Evolutionary conservation across 2,888 invertebrate species (phyloP), one percentile per base, ranked within the genome.

Genomic region (Cremastinae sp.): DNA sequence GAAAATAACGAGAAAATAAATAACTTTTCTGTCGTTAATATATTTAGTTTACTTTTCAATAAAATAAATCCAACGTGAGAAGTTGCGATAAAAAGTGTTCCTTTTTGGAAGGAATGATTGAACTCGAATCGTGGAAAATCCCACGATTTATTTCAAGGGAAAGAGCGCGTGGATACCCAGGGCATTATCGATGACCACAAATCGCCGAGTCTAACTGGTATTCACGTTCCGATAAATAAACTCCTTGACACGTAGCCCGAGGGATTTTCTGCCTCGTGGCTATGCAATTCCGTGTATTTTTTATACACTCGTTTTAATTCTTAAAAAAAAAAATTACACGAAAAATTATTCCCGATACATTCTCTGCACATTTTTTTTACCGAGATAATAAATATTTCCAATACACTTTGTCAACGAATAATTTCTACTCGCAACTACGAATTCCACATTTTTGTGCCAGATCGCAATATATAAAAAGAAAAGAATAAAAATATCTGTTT

Each of bases 171-270:
- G 53, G 39, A 71, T 18, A 71, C 35, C 16, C 39, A 37, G 22
- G 62, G 37, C 45, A 55, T 64, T 58, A 35, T 20, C 22, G 43
- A 65, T 55, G 14, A 49, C 35, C 49, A 69, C 74, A 69, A 74
- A 74, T 74, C 58, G 43, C 18, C 14, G 49, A 14, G 9, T 28
- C 64, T 39, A 45, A 75, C 64, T 49, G 47, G 55, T 45, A 43
- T 47, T 56, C 43, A 10, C 37, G 35, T 66, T 65, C 43, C 55
- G 47, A 71, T 75, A 71, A 75, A 75, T 66, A 75, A 75, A 71
- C 59, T 70, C 75, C 75, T 75, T 75, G 75, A 75, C 75, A 71
- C 59, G 71, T 37, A 75, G 75, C 75, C 71, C 10, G 45, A 47
- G 75, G 53, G 45, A 53, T 49, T 22, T 70, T 16, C 39, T 39